These are phyloP conservation scores for Uromys caudimaculatus DNA, from an alignment of 2,797 vertebrate species.

Conservation along the genomic window DNA sequence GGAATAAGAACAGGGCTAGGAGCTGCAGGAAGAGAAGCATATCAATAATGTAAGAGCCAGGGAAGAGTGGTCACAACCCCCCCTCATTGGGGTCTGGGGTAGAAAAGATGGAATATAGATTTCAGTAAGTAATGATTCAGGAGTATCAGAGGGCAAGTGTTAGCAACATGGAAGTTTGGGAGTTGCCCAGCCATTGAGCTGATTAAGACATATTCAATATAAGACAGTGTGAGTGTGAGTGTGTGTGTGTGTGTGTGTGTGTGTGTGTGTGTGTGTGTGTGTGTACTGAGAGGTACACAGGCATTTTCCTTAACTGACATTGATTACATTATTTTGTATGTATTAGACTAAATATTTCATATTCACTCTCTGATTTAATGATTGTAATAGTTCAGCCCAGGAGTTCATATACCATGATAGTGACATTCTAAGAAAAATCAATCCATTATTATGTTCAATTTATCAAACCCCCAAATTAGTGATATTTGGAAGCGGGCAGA, in stretches of 20 bases:
- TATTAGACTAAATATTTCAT: slow-evolving; percentile 9
- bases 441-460: neutral
- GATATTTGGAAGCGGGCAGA: slow-evolving; percentile 29
- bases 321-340: neutral
- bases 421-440: slow-evolving; percentile 42
- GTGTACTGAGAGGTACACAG: neutral
- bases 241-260: neutral
- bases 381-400: neutral
- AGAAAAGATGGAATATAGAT: neutral
- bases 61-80: neutral
- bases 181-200: neutral
- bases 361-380: slow-evolving; percentile 3
- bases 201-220: neutral
- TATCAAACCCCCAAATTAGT: neutral
- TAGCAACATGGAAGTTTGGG: neutral
- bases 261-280: neutral
- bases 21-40: neutral
- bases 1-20: neutral
- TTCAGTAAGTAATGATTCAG: neutral
- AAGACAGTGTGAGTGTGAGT: neutral
- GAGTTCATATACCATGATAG: neutral
- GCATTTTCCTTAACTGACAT: neutral
- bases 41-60: neutral
- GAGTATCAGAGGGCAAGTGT: neutral
- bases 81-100: neutral